phyloP scores from a whole-genome alignment of 1,140 invertebrate species.

The Trinorchestia longiramus region DNA sequence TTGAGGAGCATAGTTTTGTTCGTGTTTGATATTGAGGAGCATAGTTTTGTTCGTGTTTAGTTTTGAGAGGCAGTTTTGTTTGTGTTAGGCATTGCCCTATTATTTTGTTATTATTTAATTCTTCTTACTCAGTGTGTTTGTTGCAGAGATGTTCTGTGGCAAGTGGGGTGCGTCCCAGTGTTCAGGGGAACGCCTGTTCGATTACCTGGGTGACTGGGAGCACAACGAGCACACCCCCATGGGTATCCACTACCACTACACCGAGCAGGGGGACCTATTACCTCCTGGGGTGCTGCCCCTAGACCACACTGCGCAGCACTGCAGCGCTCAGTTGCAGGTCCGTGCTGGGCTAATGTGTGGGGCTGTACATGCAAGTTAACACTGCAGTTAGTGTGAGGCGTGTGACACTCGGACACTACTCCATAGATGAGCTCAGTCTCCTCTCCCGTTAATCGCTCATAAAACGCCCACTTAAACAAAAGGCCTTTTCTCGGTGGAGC shows the following conservation, averaged over 20 bases:
- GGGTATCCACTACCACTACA: constrained; percentile 64
- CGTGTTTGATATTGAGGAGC: too few relatives aligned
- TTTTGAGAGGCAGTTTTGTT: too few relatives aligned
- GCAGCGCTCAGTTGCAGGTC: constrained; percentile 56
- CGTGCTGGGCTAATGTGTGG: not conserved
- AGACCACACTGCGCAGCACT: constrained; percentile 63
- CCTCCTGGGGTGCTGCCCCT: constrained; percentile 61
- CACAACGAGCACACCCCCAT: constrained; percentile 62
- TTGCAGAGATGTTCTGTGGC: constrained; percentile 65
- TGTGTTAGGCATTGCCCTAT: too few relatives aligned
- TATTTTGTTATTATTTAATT: too few relatives aligned
- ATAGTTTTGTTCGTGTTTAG: too few relatives aligned
- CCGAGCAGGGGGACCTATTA: constrained; percentile 55
- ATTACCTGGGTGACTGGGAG: constrained; percentile 62
- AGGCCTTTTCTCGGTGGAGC: too few relatives aligned
- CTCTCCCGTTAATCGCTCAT: too few relatives aligned
- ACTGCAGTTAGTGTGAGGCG: not conserved
- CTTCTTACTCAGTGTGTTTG: not conserved
- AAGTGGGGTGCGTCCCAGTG: constrained; percentile 63
- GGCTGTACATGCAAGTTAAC: too few relatives aligned
- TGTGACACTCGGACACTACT: not conserved
- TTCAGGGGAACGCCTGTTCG: constrained; percentile 62
- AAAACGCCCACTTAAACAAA: too few relatives aligned
- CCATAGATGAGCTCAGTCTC: not conserved
- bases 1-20: too few relatives aligned